Evolutionary conservation across 1,140 invertebrate species (phyloP), one percentile per base, ranked within the genome.

Genomic region (Melitaea cinxia): DNA sequence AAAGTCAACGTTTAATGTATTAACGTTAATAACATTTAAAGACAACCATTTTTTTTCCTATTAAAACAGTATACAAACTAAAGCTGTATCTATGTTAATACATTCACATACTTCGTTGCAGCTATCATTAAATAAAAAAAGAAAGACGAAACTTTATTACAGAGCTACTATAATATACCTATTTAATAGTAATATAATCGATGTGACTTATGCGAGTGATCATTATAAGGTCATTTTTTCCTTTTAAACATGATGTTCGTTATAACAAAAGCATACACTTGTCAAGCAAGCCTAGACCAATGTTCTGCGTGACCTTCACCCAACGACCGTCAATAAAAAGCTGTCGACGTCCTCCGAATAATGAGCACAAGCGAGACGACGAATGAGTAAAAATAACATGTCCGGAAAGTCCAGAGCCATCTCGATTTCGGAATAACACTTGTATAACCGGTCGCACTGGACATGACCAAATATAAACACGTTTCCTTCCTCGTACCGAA

Each of bases 361-460:
- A 57, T 61, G 57, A 65, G 56, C 65, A 54, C 62, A 53, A 58
- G 28, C 65, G 64, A 75, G 61, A 77, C 72, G 75, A 83, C 73
- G 77, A 76, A 75, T 65, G 50, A 68, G 58, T 70, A 75, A 75
- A 75, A 75, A 75, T 67, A 75, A 63, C 65, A 49, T 49, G 77
- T 78, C 82, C 86, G 86, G 86, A 86, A 85, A 89, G 84, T 83
- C 86, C 84, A 81, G 77, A 83, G 77, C 58, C 83, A 82, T 88
- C 83, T 86, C 75, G 85, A 84, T 84, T 85, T 82, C 80, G 78
- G 87, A 88, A 89, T 89, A 89, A 83, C 85, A 89, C 85, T 89
- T 86, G 87, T 73, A 75, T 71, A 86, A 90, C 88, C 85, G 85
- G 88, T 90, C 76, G 30, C 70, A 59, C 70, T 66, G 70, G 37